Conservation (phyloP, 92 coral and sea anemone species). For the Umimayanthus kanabou region DNA sequence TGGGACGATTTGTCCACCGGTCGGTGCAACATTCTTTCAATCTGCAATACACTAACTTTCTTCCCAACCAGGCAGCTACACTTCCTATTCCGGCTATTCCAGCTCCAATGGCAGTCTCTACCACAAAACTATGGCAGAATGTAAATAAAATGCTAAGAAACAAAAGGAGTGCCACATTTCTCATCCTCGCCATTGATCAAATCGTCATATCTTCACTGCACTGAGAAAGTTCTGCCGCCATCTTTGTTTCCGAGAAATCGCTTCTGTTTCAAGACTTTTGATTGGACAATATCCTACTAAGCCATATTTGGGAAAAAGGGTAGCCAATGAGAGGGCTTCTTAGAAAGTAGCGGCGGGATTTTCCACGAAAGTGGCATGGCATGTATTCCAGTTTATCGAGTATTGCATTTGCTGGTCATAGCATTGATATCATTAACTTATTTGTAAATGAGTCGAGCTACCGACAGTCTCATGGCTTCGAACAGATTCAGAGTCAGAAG, state of each 20-base stretch:
- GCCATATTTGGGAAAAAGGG: neutral
- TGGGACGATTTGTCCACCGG: conserved; percentile 60
- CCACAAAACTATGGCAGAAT: neutral
- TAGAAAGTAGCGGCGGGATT: neutral
- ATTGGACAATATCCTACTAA: neutral
- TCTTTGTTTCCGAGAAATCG: neutral
- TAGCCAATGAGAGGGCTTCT: neutral
- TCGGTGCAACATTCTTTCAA: conserved; percentile 79
- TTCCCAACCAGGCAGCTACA: neutral
- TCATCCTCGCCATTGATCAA: neutral
- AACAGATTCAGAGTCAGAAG: no score
- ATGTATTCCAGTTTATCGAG: neutral
- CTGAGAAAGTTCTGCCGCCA: neutral
- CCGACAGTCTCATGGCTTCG: neutral
- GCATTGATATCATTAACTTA: neutral
- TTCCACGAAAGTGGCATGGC: no score
- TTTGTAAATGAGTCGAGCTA: neutral
- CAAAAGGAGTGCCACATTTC: neutral
- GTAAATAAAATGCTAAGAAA: neutral
- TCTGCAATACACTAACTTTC: conserved; percentile 45
- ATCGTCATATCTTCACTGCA: neutral
- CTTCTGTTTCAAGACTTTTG: neutral
- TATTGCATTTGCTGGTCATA: no score
- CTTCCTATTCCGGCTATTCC: neutral
- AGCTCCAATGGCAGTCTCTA: neutral